Evolutionary conservation across 2,888 invertebrate genomes (phyloP).

Genomic region (Drosophila anceps): DNA sequence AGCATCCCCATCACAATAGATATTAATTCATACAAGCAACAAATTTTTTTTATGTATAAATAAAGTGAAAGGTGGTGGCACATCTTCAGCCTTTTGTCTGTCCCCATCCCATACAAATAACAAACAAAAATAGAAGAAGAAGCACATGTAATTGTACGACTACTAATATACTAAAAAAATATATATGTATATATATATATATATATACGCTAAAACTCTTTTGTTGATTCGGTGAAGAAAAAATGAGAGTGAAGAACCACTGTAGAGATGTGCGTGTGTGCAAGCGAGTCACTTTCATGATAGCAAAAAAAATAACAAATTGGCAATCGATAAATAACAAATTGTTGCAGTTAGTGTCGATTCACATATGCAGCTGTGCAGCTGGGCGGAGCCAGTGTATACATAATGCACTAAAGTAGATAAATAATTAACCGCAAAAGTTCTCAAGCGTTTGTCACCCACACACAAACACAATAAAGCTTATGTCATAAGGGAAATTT

Average conservation of each 20-base stretch:
- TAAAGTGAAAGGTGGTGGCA: slow-evolving; percentile 78
- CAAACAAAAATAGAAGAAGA: slow-evolving; percentile 16
- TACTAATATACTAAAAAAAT: slow-evolving; percentile 45
- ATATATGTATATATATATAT: not conserved
- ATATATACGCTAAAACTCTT: slow-evolving; percentile 10
- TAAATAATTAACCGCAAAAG: slow-evolving; percentile 20
- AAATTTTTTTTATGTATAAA: slow-evolving; percentile 52
- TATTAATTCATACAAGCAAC: slow-evolving; percentile 56
- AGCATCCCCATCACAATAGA: slow-evolving; percentile 61
- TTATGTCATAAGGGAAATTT: slow-evolving; percentile 58
- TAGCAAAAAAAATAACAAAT: slow-evolving; percentile 28
- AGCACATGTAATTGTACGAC: slow-evolving; percentile 38
- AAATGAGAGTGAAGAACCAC: slow-evolving; percentile 15
- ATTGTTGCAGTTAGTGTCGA: slow-evolving; percentile 33
- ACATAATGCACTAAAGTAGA: slow-evolving; percentile 2
- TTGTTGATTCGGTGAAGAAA: slow-evolving; percentile 12
- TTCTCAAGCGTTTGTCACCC: slow-evolving; percentile 13
- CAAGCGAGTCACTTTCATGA: slow-evolving; percentile 14
- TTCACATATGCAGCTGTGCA: slow-evolving; percentile 21
- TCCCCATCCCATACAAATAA: slow-evolving; percentile 22
- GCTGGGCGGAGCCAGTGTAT: slow-evolving; percentile 9
- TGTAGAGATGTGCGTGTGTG: slow-evolving; percentile 12
- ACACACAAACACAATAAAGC: slow-evolving; percentile 8
- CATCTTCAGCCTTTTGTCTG: slow-evolving; percentile 67
- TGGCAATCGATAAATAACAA: slow-evolving; percentile 42